These are phyloP conservation scores for Dascyllus trimaculatus DNA, from an alignment of 2,113 vertebrate species.

Conservation along the genomic window DNA sequence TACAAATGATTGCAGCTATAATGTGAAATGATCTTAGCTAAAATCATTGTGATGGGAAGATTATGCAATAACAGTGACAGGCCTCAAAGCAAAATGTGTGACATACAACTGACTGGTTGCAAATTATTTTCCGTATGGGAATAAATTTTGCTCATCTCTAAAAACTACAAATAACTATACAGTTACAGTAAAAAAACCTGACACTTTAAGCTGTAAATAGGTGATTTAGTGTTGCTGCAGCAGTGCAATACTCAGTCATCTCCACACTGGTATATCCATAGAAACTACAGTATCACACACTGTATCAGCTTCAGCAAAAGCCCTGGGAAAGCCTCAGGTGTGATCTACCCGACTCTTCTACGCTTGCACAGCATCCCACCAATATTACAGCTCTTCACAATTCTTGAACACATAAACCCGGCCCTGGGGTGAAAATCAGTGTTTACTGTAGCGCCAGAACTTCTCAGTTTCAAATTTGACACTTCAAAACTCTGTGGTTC, in stretches of 20 bases:
- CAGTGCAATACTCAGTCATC: background rate
- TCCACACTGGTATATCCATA: background rate
- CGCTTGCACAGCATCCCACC: constrained; percentile 49
- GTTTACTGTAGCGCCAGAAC: constrained; percentile 44
- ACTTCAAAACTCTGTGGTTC: constrained; percentile 57
- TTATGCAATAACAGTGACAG: too few species aligned
- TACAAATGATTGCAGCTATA: too few species aligned
- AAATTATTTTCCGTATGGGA: too few species aligned
- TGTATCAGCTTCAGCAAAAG: constrained; percentile 30
- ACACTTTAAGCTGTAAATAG: background rate
- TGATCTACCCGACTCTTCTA: constrained; percentile 48
- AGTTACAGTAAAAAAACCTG: background rate
- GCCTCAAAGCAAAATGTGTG: too few species aligned
- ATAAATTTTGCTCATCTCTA: background rate
- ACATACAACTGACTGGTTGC: too few species aligned
- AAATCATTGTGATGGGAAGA: too few species aligned
- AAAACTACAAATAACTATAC: background rate
- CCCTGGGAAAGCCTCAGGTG: constrained; percentile 60
- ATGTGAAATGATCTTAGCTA: too few species aligned
- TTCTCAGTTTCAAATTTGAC: constrained; percentile 73
- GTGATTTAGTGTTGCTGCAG: background rate
- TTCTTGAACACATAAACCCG: constrained; percentile 49
- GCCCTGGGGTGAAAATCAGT: constrained; percentile 47
- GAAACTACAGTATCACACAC: constrained; percentile 18
- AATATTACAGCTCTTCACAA: constrained; percentile 37